phyloP scores from a whole-genome alignment of 2,113 vertebrate genomes.

The Salvelinus alpinus region DNA sequence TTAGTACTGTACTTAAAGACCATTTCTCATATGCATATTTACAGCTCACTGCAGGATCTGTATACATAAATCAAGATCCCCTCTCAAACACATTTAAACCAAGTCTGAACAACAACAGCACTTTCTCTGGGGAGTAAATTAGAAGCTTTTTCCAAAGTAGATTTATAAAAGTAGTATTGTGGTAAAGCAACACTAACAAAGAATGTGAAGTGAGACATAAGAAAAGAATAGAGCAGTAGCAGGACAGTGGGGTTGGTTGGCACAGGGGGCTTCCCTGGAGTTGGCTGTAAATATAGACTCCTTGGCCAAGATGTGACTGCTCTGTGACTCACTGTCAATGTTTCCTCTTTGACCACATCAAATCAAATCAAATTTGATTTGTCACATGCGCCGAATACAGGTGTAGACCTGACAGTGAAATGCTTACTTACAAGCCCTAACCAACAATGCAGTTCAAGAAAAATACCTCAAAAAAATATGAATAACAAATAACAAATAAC shows the following conservation, averaged over 20 bases:
- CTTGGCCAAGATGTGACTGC: not conserved
- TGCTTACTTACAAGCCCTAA: no score
- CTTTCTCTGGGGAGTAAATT: conserved; percentile 33
- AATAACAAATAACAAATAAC: no score
- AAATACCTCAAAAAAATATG: no score
- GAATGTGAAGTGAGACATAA: conserved; percentile 11
- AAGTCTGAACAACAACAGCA: conserved; percentile 4
- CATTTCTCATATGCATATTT: not conserved
- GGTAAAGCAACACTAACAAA: conserved; percentile 12
- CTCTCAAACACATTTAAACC: conserved; percentile 1
- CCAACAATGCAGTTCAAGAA: no score
- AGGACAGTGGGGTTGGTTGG: not conserved
- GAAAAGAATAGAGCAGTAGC: not conserved
- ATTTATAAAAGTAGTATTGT: conserved; percentile 14
- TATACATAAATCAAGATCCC: not conserved
- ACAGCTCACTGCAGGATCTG: not conserved
- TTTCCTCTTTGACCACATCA: not conserved
- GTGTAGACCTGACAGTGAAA: no score
- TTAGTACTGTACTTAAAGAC: not conserved
- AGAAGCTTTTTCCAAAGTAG: conserved; percentile 17
- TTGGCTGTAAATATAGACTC: not conserved
- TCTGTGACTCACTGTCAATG: not conserved
- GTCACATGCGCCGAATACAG: no score
- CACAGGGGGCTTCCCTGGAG: not conserved
- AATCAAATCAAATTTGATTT: no score